These are phyloP conservation scores for Agrilus planipennis DNA, from an alignment of 1,140 invertebrate genomes.

Conservation along the genomic window DNA sequence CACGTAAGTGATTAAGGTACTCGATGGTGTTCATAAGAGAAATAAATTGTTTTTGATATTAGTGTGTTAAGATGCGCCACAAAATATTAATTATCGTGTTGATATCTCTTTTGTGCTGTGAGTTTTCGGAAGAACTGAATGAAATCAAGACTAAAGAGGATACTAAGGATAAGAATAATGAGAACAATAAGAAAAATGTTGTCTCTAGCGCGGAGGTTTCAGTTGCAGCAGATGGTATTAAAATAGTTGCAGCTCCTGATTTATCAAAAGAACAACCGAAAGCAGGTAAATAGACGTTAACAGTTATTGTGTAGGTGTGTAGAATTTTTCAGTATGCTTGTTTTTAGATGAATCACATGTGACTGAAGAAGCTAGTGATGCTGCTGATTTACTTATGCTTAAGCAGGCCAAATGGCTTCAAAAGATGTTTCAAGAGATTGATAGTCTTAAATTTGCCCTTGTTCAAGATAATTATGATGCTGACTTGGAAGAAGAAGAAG, in stretches of 20 bases:
- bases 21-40: not conserved
- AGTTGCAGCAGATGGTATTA: slow-evolving; percentile 22
- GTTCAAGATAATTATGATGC: slow-evolving; percentile 13
- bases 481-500: slow-evolving; percentile 29
- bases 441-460: slow-evolving; percentile 17
- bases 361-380: slow-evolving; percentile 10
- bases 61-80: slow-evolving; percentile 7
- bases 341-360: slow-evolving; percentile 11
- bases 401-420: slow-evolving; percentile 28
- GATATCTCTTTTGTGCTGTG: slow-evolving; percentile 18
- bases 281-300: slow-evolving; percentile 14
- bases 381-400: slow-evolving; percentile 12
- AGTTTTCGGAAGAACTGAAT: slow-evolving; percentile 23
- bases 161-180: slow-evolving; percentile 7
- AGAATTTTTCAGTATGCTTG: not conserved
- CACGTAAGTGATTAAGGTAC: slow-evolving; percentile 7
- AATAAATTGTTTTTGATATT: not conserved
- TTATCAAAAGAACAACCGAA: slow-evolving; percentile 25
- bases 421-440: slow-evolving; percentile 27
- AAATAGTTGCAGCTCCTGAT: slow-evolving; percentile 31
- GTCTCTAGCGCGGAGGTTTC: slow-evolving; percentile 18
- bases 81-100: slow-evolving; percentile 9
- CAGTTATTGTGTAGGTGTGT: not conserved
- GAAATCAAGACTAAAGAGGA: slow-evolving; percentile 11
- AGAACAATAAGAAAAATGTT: slow-evolving; percentile 12